These are phyloP conservation scores for Physella acuta DNA, from an alignment of 1,140 invertebrate species.

Conservation along the genomic window DNA sequence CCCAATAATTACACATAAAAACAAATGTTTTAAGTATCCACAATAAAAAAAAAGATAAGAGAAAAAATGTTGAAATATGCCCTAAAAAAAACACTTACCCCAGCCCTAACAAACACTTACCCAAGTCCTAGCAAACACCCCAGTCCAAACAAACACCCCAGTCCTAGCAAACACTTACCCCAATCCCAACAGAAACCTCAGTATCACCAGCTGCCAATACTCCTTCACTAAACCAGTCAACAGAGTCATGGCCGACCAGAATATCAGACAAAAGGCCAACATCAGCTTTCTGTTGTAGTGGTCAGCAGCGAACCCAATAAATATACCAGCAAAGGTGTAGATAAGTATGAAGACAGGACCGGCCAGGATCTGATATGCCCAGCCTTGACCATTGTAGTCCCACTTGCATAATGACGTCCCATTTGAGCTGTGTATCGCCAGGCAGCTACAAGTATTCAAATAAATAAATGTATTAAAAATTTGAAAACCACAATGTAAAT, in stretches of 20 bases:
- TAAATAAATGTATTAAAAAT: too few species aligned
- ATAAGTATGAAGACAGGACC: conserved; percentile 89
- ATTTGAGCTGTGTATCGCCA: conserved; percentile 56
- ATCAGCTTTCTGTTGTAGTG: conserved; percentile 71
- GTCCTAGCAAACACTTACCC: conserved; percentile 67
- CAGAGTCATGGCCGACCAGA: conserved; percentile 81
- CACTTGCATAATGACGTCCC: conserved; percentile 76
- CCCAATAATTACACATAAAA: too few species aligned
- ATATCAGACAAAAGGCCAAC: conserved; percentile 73
- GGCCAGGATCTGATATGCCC: conserved; percentile 88
- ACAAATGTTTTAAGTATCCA: too few species aligned
- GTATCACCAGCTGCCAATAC: conserved; percentile 86
- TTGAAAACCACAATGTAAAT: too few species aligned
- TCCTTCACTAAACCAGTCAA: conserved; percentile 80
- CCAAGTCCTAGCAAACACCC: too few species aligned
- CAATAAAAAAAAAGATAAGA: too few species aligned
- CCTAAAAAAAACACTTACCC: too few species aligned
- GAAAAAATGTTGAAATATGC: too few species aligned
- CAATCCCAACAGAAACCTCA: conserved; percentile 83
- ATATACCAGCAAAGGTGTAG: conserved; percentile 82
- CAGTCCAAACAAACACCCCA: too few species aligned
- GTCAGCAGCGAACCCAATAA: conserved; percentile 83
- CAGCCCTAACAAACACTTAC: too few species aligned
- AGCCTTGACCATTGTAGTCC: conserved; percentile 87
- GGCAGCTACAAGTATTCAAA: conserved; percentile 55